phyloP scores from a whole-genome alignment of 1,140 invertebrate species.

The Branchinecta lynchi region DNA sequence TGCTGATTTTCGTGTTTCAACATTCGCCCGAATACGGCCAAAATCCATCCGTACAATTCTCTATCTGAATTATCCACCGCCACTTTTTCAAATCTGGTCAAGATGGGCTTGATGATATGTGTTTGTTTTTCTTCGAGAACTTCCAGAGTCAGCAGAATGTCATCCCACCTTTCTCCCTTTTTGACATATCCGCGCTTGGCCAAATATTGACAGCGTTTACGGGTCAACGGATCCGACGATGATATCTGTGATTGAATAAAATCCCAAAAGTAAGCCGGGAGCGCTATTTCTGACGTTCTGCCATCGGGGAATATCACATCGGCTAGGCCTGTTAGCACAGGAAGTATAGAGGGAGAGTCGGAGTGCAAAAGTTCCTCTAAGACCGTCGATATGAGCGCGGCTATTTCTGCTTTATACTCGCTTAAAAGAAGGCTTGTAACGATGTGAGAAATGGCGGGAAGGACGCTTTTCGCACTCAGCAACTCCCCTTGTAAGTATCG shows the following conservation, averaged over 20 bases:
- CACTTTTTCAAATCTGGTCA: conserved; percentile 28
- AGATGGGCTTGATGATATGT: conserved; percentile 40
- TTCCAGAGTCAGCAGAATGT: conserved; percentile 37
- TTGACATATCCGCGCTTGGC: conserved; percentile 17
- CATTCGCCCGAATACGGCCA: conserved; percentile 18
- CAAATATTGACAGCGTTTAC: conserved; percentile 20
- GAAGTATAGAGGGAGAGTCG: neutral
- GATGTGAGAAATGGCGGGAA: too few species aligned
- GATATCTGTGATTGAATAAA: conserved; percentile 16
- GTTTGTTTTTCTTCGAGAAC: conserved; percentile 43
- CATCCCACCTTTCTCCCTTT: conserved; percentile 25
- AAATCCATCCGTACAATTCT: conserved; percentile 15
- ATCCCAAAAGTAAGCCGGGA: conserved; percentile 11
- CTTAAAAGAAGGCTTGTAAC: neutral
- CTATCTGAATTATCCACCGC: neutral
- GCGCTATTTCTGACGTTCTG: neutral
- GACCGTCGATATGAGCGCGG: neutral
- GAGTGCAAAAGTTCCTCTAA: neutral
- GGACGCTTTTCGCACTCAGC: too few species aligned
- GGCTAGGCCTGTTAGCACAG: neutral
- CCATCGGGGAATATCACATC: neutral
- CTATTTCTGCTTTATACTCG: neutral
- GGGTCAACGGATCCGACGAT: conserved; percentile 11
- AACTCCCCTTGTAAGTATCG: too few species aligned
- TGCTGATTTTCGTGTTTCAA: conserved; percentile 20